A percentile compares a stretch with the other conserved stretches of the same genome.
Conservation (phyloP, 2,888 invertebrate genomes). For the Pecten maximus region DNA sequence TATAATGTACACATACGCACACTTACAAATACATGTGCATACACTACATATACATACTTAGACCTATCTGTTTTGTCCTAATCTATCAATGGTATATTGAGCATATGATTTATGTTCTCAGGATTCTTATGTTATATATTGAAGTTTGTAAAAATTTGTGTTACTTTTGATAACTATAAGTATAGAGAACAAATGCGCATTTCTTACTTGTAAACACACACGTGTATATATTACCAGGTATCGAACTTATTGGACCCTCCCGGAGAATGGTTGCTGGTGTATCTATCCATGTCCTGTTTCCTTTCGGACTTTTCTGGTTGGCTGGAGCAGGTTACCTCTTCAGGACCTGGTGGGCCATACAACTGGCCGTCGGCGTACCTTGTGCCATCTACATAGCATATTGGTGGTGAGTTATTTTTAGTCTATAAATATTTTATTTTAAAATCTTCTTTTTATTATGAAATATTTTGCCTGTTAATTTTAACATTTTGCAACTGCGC, state of each 20-base stretch:
- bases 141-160: too few species aligned
- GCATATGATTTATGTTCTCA: too few species aligned
- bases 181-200: too few species aligned
- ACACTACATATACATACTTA: too few species aligned
- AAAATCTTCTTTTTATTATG: neutral
- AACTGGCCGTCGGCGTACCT: neutral
- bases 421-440: neutral
- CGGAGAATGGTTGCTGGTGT: conserved; percentile 84
- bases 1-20: too few species aligned
- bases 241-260: conserved; percentile 68
- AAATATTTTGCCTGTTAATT: neutral
- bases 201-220: too few species aligned
- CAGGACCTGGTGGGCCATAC: neutral
- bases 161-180: too few species aligned
- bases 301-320: conserved; percentile 88
- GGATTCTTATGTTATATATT: too few species aligned
- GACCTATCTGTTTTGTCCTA: too few species aligned
- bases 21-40: too few species aligned
- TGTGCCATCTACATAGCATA: neutral
- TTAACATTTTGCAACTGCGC: conserved; percentile 20
- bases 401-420: conserved; percentile 22
- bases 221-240: conserved; percentile 56
- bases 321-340: conserved; percentile 85
- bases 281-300: conserved; percentile 89
- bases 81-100: too few species aligned